Evolutionary conservation across 2,113 vertebrate genomes (phyloP), one percentile per base, ranked within the genome.

Genomic region (Tetrao urogallus): DNA sequence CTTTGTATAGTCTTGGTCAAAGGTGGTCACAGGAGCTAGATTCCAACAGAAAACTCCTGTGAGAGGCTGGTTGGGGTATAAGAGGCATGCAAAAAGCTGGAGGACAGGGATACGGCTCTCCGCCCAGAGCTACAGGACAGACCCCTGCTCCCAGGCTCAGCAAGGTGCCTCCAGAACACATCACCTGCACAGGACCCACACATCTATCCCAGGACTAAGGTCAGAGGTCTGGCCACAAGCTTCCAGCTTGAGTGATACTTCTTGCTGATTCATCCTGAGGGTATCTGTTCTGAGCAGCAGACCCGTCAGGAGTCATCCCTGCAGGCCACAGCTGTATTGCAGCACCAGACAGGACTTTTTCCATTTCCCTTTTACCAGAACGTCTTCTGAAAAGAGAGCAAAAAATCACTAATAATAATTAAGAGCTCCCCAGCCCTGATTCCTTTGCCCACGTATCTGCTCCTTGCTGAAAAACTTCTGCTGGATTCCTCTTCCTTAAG

Each of bases 401-500:
- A 25, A 8, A 43, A 70, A 47, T 4, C 21, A 40, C 20, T 8
- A 30, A 42, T 70, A 22, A 47, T 5, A 17, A n/a, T 24, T 8
- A 63, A 24, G 57, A 42, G 6, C 8, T 67, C 27, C 13, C 12
- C 18, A 57, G 34, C 30, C 43, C 65, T 81, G 11, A 12, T 13
- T 67, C 17, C 79, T 76, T 28, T 65, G 78, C 32, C 43, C 63
- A 32, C 67, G 4, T 8, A 11, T 57, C 47, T 40, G 25, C 15
- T 77, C 22, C 54, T 86, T 2, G 0, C 38, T 81, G 38, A 60
- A 88, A 76, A 82, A 65, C 57, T 43, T 75, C 52, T 82, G 52
- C 67, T 65, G 76, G 38, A 18, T 61, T 78, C 52, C 61, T 91
- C 69, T 90, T 91, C 69, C 63, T 88, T 88, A 83, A 47, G 43